Evolutionary conservation across 2,888 invertebrate genomes (phyloP), one percentile per base, ranked within the genome.

Genomic region (Mesodorylaimus sp.): DNA sequence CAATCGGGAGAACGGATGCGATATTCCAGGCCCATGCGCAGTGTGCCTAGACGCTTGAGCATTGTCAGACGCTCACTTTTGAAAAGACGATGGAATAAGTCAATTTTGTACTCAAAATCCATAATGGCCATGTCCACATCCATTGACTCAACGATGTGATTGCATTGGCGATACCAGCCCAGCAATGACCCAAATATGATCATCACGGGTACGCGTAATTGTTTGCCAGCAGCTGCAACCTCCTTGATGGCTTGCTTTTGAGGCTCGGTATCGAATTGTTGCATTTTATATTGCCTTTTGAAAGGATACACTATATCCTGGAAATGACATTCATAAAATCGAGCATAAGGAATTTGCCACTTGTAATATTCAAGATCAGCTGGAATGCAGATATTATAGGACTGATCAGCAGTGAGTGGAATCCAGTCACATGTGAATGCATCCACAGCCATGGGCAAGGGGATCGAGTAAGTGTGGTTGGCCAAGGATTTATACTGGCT

Each of bases 121-220:
- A 5, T 7, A 3, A 48, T 26, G n/a, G 21, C 32, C 3, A 47
- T 47, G 28, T 45, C 43, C 7, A 43, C 27, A 26, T 45, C 45
- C 7, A 16, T 3, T 23, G 27, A 46, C 3, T 47, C 16, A n/a
- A 29, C 32, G n/a, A 47, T 50, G 24, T n/a, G 10, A 23, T 46
- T 45, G 36, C 50, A 50, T 27, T 50, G 50, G 3, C 50, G 21
- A 25, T 28, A 50, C 50, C 50, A 50, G 25, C 50, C 45, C 24
- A 37, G 41, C 25, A 19, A 37, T 10, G 24, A 24, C 13, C 25
- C 44, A 19, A 7, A 7, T 10, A 26, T 10, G 3, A 44, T 23
- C 44, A 16, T 19, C 13, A 44, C 10, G 3, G 44, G 44, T 3
- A 44, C 44, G 5, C 10, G 10, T 7, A 44, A 32, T 16, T 32